Evolutionary conservation across 2,797 vertebrate genomes (phyloP).

Genomic region (Phataginus tetradactyla): DNA sequence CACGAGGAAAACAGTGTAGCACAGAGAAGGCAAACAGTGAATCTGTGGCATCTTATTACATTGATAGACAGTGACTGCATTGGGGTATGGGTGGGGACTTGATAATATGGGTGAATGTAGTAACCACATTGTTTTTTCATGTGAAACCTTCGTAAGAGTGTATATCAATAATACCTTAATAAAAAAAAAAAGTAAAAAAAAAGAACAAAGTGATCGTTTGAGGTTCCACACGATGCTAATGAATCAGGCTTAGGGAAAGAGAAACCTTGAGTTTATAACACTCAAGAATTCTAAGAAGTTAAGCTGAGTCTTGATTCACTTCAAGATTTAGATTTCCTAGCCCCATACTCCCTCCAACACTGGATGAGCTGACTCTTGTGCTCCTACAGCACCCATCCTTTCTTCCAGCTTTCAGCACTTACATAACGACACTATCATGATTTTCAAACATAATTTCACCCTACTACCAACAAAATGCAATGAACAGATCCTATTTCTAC

Average conservation of each 20-base stretch:
- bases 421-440: background rate
- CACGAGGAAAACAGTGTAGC: too few relatives aligned
- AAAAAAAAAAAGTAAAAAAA: background rate
- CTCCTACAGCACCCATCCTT: background rate
- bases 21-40: too few relatives aligned
- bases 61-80: too few relatives aligned
- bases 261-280: slow-evolving; percentile 17
- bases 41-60: too few relatives aligned
- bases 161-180: too few relatives aligned
- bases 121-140: too few relatives aligned
- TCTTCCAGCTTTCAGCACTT: background rate
- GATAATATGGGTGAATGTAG: too few relatives aligned
- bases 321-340: background rate
- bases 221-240: background rate
- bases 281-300: background rate
- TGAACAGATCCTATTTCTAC: slow-evolving; percentile 23
- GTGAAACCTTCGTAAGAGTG: too few relatives aligned
- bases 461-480: slow-evolving; percentile 32
- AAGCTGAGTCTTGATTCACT: background rate
- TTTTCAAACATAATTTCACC: background rate
- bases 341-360: background rate
- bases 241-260: background rate
- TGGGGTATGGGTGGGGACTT: too few relatives aligned
- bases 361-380: background rate
- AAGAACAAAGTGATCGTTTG: slow-evolving; percentile 9